These are phyloP conservation scores for Cydia splendana DNA, from an alignment of 1,140 invertebrate species.

Conservation along the genomic window DNA sequence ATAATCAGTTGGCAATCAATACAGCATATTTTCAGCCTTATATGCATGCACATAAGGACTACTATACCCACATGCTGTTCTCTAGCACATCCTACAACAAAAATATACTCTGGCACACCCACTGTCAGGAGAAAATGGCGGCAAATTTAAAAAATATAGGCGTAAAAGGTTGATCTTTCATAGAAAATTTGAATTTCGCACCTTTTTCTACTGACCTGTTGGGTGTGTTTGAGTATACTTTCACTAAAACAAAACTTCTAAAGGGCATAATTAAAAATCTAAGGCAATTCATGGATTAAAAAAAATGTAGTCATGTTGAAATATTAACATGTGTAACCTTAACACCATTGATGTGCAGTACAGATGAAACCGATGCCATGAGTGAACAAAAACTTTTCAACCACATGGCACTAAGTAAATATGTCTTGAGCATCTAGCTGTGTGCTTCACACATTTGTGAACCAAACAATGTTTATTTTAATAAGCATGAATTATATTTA, in stretches of 20 bases:
- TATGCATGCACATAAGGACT: constrained; percentile 6
- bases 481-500: constrained; percentile 41
- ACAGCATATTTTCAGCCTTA: background rate
- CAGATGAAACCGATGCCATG: constrained; percentile 48
- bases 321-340: constrained; percentile 6
- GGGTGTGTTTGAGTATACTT: too few species aligned
- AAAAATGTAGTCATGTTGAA: background rate
- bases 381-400: constrained; percentile 49
- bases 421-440: constrained; percentile 48
- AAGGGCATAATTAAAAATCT: constrained; percentile 17
- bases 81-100: constrained; percentile 18
- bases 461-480: constrained; percentile 42
- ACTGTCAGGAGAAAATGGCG: too few species aligned
- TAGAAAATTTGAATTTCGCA: too few species aligned
- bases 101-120: background rate
- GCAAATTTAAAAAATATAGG: too few species aligned
- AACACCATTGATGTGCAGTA: constrained; percentile 47
- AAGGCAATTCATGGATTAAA: constrained; percentile 13
- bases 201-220: too few species aligned
- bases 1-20: background rate
- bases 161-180: too few species aligned
- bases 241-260: background rate
- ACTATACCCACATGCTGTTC: constrained; percentile 17
- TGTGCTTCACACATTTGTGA: constrained; percentile 33
- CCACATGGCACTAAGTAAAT: constrained; percentile 67